Base-by-base conservation (phyloP, 2,888 invertebrate species). In the Zele albiditarsus region DNA sequence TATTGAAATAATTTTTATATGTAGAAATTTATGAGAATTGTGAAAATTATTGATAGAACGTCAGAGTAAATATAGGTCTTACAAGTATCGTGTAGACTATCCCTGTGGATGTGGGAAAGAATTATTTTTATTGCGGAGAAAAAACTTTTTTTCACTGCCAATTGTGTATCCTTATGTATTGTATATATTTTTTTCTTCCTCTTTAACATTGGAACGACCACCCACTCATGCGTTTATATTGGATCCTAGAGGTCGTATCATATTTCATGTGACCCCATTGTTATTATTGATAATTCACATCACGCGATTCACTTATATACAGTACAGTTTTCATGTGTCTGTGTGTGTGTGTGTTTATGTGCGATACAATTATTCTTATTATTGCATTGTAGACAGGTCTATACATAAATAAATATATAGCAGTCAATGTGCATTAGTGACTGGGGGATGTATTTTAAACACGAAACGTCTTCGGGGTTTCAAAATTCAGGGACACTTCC, bases 251-350 rank as follows among this genome's bases (percentile, higher is more conserved):
- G 20, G 23, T 62, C 49, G 42, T 71, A 57, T 73, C 67, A 67
- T 67, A 71, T 67, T 71, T 74, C 58, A 74, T 65, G 10, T 65
- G 70, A 63, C 65, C 53, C 28, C 38, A 65, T 57, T 71, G 70
- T 74, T 74, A 70, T 66, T 75, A 74, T 66, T 75, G 71, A 75
- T 75, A 71, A 75, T 72, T 53, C 67, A 42, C 60, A 58, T 71
- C 70, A 71, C 70, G 66, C 70, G 71, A 75, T 75, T 75, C 8
- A 20, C 20, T 53, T 53, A 20, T 53, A 20, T 53, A 38, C 10
- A n/a, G 14, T 46, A 46, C 46, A 46, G 16, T 46, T 46, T 46
- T n/a, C 16, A 14, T 46, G 42, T 42, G 12, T 42, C 0, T n/a
- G n/a, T 46, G 46, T 46, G 46, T 46, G 16, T n/a, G n/a, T 46